Conservation (phyloP, 1,140 invertebrate species). For the Cylas formicarius region DNA sequence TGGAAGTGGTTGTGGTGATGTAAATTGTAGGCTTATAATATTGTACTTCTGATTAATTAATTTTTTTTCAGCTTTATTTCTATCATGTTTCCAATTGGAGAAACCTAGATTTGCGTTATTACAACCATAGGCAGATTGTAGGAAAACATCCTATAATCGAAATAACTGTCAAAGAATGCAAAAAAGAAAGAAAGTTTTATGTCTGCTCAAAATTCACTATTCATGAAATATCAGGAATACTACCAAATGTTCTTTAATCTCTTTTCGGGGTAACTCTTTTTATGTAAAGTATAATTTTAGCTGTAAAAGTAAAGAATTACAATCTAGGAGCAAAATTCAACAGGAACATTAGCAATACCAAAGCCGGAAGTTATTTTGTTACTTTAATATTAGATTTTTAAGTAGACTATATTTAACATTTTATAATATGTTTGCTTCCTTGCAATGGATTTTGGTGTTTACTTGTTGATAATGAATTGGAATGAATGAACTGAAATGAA, state of each 20-base stretch:
- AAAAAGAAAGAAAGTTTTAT: slow-evolving; percentile 31
- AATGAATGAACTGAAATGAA: too few species aligned
- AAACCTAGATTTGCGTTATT: slow-evolving; percentile 31
- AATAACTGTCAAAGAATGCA: slow-evolving; percentile 31
- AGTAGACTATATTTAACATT: too few species aligned
- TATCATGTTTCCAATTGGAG: slow-evolving; percentile 35
- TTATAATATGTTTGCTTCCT: too few species aligned
- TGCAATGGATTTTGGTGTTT: too few species aligned
- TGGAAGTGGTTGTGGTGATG: slow-evolving; percentile 32
- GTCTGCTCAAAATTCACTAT: slow-evolving; percentile 34
- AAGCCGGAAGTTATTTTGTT: too few species aligned
- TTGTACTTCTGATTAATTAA: not conserved
- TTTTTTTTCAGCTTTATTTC: slow-evolving; percentile 33
- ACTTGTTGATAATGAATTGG: too few species aligned
- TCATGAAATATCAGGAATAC: slow-evolving; percentile 30
- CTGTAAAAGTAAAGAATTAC: too few species aligned
- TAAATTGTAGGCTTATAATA: slow-evolving; percentile 16
- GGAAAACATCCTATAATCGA: slow-evolving; percentile 34
- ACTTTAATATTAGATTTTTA: too few species aligned
- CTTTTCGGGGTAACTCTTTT: slow-evolving; percentile 1
- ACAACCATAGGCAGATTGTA: slow-evolving; percentile 29
- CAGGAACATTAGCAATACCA: too few species aligned
- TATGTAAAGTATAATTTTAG: too few species aligned
- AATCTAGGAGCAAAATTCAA: too few species aligned
- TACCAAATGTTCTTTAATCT: slow-evolving; percentile 12